phyloP scores from a whole-genome alignment of 2,888 invertebrate genomes.

The Cantharis nigra region DNA sequence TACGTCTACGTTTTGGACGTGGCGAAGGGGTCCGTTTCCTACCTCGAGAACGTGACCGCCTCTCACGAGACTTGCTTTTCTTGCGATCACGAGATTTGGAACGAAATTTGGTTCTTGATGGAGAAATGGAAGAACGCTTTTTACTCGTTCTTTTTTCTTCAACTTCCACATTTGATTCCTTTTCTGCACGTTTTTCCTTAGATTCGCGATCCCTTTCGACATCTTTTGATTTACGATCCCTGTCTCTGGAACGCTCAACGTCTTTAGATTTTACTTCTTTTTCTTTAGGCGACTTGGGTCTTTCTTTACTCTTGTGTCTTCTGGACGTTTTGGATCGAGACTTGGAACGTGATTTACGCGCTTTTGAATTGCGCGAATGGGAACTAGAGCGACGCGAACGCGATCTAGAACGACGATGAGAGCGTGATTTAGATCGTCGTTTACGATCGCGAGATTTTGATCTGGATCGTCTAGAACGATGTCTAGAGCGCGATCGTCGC shows the following conservation, averaged over 20 bases:
- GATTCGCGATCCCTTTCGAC: slow-evolving; percentile 47
- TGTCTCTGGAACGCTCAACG: slow-evolving; percentile 45
- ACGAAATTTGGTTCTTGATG: slow-evolving; percentile 64
- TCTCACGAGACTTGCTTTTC: slow-evolving; percentile 48
- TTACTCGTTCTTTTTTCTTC: slow-evolving; percentile 52
- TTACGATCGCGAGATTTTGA: slow-evolving; percentile 60
- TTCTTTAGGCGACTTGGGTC: slow-evolving; percentile 34
- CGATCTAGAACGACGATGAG: slow-evolving; percentile 49
- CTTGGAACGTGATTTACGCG: slow-evolving; percentile 55
- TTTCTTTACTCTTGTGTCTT: slow-evolving; percentile 43
- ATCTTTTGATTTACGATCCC: slow-evolving; percentile 48
- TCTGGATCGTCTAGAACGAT: slow-evolving; percentile 62
- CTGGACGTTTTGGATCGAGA: slow-evolving; percentile 51
- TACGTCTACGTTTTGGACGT: slow-evolving; percentile 43
- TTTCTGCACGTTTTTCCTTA: slow-evolving; percentile 50
- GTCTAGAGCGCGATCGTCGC: slow-evolving; percentile 61
- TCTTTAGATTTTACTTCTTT: slow-evolving; percentile 40
- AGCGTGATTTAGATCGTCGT: slow-evolving; percentile 61
- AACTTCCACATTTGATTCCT: slow-evolving; percentile 48
- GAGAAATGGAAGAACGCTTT: slow-evolving; percentile 57
- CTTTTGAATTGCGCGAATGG: slow-evolving; percentile 48
- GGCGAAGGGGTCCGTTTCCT: slow-evolving; percentile 55
- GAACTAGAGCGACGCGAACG: slow-evolving; percentile 50
- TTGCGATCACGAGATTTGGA: slow-evolving; percentile 64
- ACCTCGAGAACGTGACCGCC: slow-evolving; percentile 56